Conservation (phyloP, 2,113 vertebrate species). For the Hypocryptadius cinnamomeus region DNA sequence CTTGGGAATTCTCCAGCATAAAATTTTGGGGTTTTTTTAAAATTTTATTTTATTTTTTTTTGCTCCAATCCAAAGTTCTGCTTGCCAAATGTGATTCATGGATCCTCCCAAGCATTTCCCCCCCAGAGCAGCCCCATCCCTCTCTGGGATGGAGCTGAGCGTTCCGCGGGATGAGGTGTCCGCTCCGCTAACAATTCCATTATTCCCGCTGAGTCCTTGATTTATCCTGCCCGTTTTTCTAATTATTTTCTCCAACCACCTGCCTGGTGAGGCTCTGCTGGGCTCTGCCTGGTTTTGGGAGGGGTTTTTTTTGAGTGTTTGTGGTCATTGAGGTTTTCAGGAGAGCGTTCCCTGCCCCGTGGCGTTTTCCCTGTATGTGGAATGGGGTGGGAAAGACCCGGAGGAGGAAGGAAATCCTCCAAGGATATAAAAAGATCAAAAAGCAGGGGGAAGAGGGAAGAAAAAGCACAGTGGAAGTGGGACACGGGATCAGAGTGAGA, state of each 20-base stretch:
- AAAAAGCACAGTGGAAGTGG: not conserved
- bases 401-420: not conserved
- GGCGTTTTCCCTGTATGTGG: not conserved
- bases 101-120: not conserved
- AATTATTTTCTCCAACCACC: slow-evolving; percentile 50
- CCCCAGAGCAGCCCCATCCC: slow-evolving; percentile 4
- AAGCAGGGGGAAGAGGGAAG: not conserved
- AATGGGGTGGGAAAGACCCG: not conserved
- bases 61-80: not conserved
- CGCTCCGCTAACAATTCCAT: slow-evolving; percentile 31
- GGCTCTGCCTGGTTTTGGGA: not conserved
- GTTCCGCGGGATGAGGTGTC: slow-evolving; percentile 35
- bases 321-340: accelerated
- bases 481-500: not conserved
- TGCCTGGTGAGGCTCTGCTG: not conserved
- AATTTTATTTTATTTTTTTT: not conserved
- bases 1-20: not conserved
- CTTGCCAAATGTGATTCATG: not conserved
- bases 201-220: slow-evolving; percentile 48
- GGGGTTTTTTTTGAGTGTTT: not conserved
- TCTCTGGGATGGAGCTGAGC: not conserved
- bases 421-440: not conserved
- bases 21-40: not conserved
- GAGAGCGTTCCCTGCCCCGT: not conserved
- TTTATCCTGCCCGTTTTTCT: slow-evolving; percentile 43